phyloP scores from a whole-genome alignment of 2,113 vertebrate species.

The Cephalopterus ornatus region DNA sequence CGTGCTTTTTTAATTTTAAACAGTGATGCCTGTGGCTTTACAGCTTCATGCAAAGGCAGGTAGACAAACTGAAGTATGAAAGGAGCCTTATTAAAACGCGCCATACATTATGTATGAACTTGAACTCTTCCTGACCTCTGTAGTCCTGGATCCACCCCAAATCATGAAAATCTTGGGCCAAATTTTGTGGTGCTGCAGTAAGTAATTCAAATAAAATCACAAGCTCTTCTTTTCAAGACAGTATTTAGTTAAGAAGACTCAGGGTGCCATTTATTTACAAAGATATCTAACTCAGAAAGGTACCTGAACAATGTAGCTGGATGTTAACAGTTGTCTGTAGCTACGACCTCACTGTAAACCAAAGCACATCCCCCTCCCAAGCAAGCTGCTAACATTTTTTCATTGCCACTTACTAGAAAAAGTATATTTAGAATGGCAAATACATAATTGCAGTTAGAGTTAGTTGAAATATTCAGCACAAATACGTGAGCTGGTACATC shows the following conservation, averaged over 20 bases:
- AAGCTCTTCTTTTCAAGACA: slow-evolving; percentile 34
- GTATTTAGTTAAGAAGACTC: slow-evolving; percentile 23
- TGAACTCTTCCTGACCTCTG: slow-evolving; percentile 73
- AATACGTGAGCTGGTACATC: neutral
- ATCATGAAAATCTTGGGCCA: slow-evolving; percentile 49
- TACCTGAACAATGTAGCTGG: neutral
- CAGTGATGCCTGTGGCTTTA: slow-evolving; percentile 55
- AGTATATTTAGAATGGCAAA: neutral
- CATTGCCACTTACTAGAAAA: neutral
- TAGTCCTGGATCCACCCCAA: slow-evolving; percentile 60
- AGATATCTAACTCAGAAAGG: slow-evolving; percentile 15
- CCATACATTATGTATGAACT: slow-evolving; percentile 70
- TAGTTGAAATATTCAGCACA: neutral
- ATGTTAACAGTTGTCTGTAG: neutral
- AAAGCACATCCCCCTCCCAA: neutral
- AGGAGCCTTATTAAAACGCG: slow-evolving; percentile 66
- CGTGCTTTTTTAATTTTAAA: slow-evolving; percentile 52
- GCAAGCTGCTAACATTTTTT: neutral
- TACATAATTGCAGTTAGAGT: neutral
- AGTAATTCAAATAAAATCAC: slow-evolving; percentile 57
- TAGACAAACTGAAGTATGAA: slow-evolving; percentile 57
- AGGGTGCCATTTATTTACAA: slow-evolving; percentile 5
- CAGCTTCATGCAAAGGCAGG: slow-evolving; percentile 51
- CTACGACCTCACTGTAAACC: neutral
- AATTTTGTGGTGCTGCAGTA: slow-evolving; percentile 57